Conservation (phyloP, 2,888 invertebrate genomes). For the Tipula lateralis region DNA sequence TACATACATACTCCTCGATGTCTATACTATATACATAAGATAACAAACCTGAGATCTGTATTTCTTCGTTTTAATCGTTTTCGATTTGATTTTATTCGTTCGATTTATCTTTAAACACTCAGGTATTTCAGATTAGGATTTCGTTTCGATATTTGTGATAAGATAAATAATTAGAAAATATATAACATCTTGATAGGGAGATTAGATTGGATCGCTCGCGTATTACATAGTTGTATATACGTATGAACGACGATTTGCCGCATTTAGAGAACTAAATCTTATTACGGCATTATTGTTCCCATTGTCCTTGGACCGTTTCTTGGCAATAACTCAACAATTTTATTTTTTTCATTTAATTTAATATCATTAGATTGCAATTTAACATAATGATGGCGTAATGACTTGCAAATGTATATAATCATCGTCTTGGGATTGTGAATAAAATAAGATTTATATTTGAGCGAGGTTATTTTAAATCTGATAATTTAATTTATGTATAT, state of each 20-base stretch:
- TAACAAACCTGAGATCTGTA: not conserved
- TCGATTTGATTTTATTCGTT: not conserved
- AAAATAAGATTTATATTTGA: not conserved
- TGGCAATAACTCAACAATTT: not conserved
- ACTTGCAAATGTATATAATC: not conserved
- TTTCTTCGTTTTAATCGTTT: not conserved
- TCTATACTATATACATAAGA: not conserved
- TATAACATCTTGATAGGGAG: not conserved
- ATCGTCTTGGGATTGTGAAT: not conserved
- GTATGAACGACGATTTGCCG: not conserved
- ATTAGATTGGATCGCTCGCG: not conserved
- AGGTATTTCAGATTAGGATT: constrained; percentile 11
- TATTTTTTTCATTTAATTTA: not conserved
- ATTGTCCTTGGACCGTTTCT: not conserved
- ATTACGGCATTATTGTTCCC: not conserved
- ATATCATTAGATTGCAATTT: constrained; percentile 19
- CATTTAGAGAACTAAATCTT: not conserved
- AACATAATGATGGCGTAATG: not conserved
- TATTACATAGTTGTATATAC: not conserved
- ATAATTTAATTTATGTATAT: not conserved
- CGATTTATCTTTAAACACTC: constrained; percentile 19
- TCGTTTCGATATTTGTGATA: not conserved
- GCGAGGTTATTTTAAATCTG: not conserved
- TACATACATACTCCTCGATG: too few species aligned
- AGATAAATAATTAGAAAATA: constrained; percentile 13